Base-by-base conservation (phyloP, 1,140 invertebrate species). In the Propsilocerus akamusi region DNA sequence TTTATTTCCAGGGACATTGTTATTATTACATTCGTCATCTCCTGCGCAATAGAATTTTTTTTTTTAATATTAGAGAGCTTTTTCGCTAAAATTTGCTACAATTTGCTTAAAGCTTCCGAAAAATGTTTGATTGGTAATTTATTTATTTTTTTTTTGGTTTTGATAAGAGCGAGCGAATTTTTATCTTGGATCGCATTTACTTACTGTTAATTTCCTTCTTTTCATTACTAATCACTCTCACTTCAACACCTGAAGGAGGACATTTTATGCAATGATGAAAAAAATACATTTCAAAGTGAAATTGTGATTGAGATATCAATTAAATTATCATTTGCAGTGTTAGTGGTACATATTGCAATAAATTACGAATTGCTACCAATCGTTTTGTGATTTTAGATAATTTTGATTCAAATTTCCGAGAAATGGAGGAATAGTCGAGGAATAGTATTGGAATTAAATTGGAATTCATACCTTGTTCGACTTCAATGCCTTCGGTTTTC, bases 401-500 rank as follows among this genome's bases (percentile, higher is more conserved):
- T 6, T n/a, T 46, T 7, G 8, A 7, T 11, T 48, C n/a, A 48
- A 25, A 48, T 51, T 37, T 47, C 26, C 8, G 23, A 20, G 10
- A 46, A 12, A 12, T 6, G 7, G 12, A 17, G 30, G 23, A 50
- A 24, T 12, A 6, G 20, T 14, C 5, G 28, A 12, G 7, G 10
- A 30, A 12, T 6, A 30, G 26, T 7, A 30, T 30, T 70, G 54
- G 77, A n/a, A n/a, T n/a, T n/a, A n/a, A n/a, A n/a, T n/a, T n/a
- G n/a, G n/a, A n/a, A n/a, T n/a, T n/a, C 68, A 72, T 67, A 90
- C 87, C 86, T 81, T 90, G 86, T 69, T 88, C 81, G n/a, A 95
- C 83, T 61, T 94, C 88, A 65, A 99, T 97, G 54, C 95, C 95
- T 68, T 98, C 94, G 46, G 87, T 82, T 62, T 90, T 86, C 53